phyloP scores from a whole-genome alignment of 2,797 vertebrate genomes.

The Gallinago stenura region DNA sequence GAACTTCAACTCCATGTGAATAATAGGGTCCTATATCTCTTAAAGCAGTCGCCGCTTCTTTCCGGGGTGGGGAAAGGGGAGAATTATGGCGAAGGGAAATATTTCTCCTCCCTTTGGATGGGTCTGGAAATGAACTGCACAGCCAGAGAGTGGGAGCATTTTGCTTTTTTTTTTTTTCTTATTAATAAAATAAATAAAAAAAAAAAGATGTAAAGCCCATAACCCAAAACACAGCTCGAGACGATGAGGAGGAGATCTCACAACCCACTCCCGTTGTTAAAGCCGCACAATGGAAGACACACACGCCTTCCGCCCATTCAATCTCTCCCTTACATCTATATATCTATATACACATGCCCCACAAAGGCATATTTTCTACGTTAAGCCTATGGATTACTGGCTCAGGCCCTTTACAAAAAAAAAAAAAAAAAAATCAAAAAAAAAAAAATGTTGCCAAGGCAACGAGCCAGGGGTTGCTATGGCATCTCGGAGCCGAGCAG shows the following conservation, averaged over 20 bases:
- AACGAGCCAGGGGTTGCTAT: constrained; percentile 98
- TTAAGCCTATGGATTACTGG: constrained; percentile 90
- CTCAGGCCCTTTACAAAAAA: constrained; percentile 84
- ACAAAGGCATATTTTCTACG: constrained; percentile 61
- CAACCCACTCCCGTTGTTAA: background rate
- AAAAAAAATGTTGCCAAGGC: constrained; percentile 91
- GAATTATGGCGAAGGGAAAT: background rate
- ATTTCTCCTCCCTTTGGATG: background rate
- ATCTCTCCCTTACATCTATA: constrained; percentile 58
- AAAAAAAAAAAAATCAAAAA: constrained; percentile 68
- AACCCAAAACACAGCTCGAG: background rate
- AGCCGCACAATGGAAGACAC: background rate
- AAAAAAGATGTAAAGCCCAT: background rate
- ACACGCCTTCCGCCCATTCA: constrained; percentile 62
- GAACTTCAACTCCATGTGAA: background rate
- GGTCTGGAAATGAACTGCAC: background rate
- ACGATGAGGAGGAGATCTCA: background rate
- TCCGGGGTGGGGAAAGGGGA: background rate
- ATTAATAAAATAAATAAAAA: background rate
- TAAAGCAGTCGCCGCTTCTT: constrained; percentile 37
- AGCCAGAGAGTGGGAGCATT: background rate
- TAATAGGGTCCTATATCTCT: constrained; percentile 30
- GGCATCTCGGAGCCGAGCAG: constrained; percentile 94
- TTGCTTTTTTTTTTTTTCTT: background rate
- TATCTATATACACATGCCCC: constrained; percentile 33